phyloP scores from a whole-genome alignment of 2,113 vertebrate genomes.

The Trinectes maculatus region DNA sequence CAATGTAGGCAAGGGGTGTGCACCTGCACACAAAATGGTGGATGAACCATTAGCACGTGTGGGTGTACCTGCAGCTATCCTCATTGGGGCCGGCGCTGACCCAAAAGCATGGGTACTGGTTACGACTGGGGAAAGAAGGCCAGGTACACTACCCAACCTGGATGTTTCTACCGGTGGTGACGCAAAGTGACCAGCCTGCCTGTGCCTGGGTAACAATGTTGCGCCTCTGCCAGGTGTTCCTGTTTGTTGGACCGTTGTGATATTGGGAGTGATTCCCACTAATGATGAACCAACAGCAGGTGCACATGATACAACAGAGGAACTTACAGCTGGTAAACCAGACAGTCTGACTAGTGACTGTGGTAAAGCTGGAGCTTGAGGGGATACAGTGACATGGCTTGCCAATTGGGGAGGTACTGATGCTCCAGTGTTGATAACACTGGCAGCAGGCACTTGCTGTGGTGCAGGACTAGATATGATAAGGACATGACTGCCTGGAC shows the following conservation, averaged over 20 bases:
- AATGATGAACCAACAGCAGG: conserved; percentile 44
- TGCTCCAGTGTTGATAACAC: conserved; percentile 22
- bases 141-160: conserved; percentile 26
- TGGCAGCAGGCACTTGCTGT: conserved; percentile 71
- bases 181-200: conserved; percentile 29
- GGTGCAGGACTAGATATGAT: conserved; percentile 84
- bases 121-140: conserved; percentile 37
- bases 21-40: conserved; percentile 26
- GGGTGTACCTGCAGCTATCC: conserved; percentile 25
- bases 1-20: conserved; percentile 29
- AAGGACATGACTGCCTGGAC: conserved; percentile 91
- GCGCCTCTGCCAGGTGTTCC: conserved; percentile 29
- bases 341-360: conserved; percentile 41
- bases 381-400: conserved; percentile 37
- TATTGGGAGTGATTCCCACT: conserved; percentile 36
- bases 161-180: conserved; percentile 31
- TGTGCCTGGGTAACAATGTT: conserved; percentile 27
- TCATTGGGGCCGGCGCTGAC: conserved; percentile 27
- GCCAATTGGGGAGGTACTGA: conserved; percentile 38
- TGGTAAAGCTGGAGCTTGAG: conserved; percentile 44
- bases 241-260: conserved; percentile 28
- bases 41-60: conserved; percentile 28
- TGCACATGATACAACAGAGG: conserved; percentile 55
- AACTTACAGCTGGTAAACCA: conserved; percentile 44
- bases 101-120: conserved; percentile 26